Base-by-base conservation (phyloP, 1,140 invertebrate species). In the Drosophila parabipectinata region DNA sequence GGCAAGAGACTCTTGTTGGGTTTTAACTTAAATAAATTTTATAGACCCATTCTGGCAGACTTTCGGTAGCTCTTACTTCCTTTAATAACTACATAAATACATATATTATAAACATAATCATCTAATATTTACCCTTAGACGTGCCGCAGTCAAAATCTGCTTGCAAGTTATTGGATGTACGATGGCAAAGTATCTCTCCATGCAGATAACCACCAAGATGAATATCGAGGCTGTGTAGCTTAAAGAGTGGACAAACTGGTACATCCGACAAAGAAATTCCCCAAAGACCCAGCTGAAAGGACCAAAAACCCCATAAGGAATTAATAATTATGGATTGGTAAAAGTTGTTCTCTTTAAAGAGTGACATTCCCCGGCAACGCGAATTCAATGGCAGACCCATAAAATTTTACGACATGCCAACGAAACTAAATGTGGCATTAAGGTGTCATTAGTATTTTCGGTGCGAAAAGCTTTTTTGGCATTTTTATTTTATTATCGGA, bases 141-240 rank as follows among this genome's bases (percentile, higher is more conserved):
- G 92, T 8, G 92, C 93, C 1, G 95, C 94, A 1, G 96, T 96
- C 30, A 96, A 92, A 71, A 96, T 95, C 76, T 95, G 95, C 74
- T 96, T 95, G 84, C 95, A 96, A 2, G 95, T 95, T 61, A 97
- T 96, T 6, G 96, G 96, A 91, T 97, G 95, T 67, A 96, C 95
- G 47, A 97, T 97, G 54, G 96, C 96, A 67, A 97, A 94, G 80
- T 97, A 97, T 61, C 96, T 93, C 81, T 97, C 96, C n/a, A 95
- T 95, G 79, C 96, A 96, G 56, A 97, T 96, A 12, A 97, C 95
- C 9, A 96, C 95, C 48, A 97, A 92, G 41, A 97, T 97, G 81
- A 96, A 95, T 61, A 97, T 96, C 8, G 96, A 96, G 0, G 96
- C 95, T 2, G 96, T 97, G 90, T 96, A 96, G 81, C 95, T 96